phyloP scores from a whole-genome alignment of 2,113 vertebrate species.

The Zosterops japonicus region DNA sequence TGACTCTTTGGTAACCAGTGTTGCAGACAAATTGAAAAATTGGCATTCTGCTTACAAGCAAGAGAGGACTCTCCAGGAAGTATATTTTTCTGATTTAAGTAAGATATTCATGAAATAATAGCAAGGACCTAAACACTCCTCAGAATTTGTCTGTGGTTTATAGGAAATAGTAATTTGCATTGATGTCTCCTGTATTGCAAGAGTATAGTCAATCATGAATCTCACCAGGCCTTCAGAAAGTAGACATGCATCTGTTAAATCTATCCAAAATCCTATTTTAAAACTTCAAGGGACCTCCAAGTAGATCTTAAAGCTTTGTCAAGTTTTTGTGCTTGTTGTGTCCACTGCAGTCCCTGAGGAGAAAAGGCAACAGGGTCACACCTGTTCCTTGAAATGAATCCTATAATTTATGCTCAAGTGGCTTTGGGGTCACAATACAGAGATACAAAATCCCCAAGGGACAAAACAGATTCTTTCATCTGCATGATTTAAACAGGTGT shows the following conservation, averaged over 20 bases:
- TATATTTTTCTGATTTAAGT: not conserved
- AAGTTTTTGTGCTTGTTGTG: not conserved
- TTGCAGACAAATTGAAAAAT: not conserved
- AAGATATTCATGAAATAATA: not conserved
- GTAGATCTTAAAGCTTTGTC: not conserved
- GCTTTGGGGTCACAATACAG: constrained; percentile 19
- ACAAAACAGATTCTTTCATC: constrained; percentile 53
- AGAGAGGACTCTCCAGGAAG: not conserved
- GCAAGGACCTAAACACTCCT: not conserved
- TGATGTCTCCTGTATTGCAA: not conserved
- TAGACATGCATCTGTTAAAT: not conserved
- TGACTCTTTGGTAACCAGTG: not conserved
- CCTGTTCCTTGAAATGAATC: constrained; percentile 50
- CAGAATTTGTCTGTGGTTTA: not conserved
- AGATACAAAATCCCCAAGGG: constrained; percentile 17
- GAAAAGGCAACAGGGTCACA: constrained; percentile 54
- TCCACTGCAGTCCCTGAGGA: not conserved
- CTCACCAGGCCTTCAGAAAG: not conserved
- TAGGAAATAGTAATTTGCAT: not conserved
- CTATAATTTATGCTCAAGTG: constrained; percentile 42
- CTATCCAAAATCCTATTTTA: not conserved
- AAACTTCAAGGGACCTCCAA: not conserved
- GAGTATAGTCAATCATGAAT: not conserved
- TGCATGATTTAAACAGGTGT: constrained; percentile 58
- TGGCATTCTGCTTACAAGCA: not conserved